Base-by-base conservation (phyloP, 2,797 vertebrate genomes). In the Gallinago stenura region DNA sequence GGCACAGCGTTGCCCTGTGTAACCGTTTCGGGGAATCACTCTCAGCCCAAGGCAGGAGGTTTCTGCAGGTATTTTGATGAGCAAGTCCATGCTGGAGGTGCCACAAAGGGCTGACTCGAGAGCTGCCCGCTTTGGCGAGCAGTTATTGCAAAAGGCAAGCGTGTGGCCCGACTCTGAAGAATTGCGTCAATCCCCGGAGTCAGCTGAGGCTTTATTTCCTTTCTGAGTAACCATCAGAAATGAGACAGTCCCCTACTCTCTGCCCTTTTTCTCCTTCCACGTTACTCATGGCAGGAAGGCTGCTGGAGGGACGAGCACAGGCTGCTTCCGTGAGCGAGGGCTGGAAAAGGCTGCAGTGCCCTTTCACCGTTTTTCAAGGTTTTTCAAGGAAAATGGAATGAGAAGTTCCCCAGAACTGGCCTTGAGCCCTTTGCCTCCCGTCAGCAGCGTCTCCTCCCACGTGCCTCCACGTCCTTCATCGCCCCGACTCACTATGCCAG, bases 371-470 rank as follows among this genome's bases (percentile, higher is more conserved):
- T 0, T 37, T 37, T 37, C 37, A 37, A 37, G 37, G 1, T 15
- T 78, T 81, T 94, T 87, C 85, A 16, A 94, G 87, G 85, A 86
- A 95, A 95, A 89, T 7, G 8, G 68, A 80, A 80, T 17, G 35
- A 80, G 28, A 73, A 68, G 37, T 58, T 90, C 64, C 48, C 53
- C 45, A 2, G 13, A 51, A 80, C 1, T 51, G 86, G 51, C 90
- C 92, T 90, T 90, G 92, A 87, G 83, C 41, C 1, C 1, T 1
- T 61, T 83, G 62, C 66, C 80, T 93, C 46, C 73, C 56, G 46
- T 51, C 90, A 82, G 83, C 77, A 79, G 81, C n/a, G 0, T n/a
- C 92, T 82, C 93, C 91, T 91, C 88, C 88, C 66, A 51, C 83
- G 1, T 4, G 11, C 19, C 90, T 57, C 80, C 28, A 1, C 1